Conservation (phyloP, 2,113 vertebrate species). For the Thomomys bottae region DNA sequence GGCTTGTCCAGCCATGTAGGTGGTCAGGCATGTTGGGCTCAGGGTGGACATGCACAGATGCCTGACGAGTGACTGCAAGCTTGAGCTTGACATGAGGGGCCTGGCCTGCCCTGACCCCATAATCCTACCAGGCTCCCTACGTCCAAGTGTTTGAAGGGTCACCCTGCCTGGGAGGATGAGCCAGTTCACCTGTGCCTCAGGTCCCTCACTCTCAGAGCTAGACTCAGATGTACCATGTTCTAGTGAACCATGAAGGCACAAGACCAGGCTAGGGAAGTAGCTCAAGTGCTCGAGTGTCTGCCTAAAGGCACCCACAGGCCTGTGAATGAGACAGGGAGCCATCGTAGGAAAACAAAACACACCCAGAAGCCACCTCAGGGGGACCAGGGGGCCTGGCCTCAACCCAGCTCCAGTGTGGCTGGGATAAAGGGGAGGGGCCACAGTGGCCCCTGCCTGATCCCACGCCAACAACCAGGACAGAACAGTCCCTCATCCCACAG, state of each 20-base stretch:
- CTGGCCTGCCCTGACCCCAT: too few species aligned
- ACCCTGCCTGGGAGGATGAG: neutral
- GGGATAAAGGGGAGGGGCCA: rapidly evolving
- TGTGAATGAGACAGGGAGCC: too few species aligned
- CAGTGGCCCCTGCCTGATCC: too few species aligned
- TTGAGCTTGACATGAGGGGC: rapidly evolving
- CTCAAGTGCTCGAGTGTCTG: too few species aligned
- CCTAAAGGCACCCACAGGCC: too few species aligned
- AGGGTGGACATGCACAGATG: neutral
- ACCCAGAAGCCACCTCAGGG: too few species aligned
- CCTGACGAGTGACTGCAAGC: neutral
- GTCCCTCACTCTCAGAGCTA: neutral
- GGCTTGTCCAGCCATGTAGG: neutral
- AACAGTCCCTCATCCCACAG: neutral
- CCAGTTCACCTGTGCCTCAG: neutral
- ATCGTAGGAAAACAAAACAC: too few species aligned
- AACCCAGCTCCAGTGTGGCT: neutral
- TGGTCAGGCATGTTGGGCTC: neutral
- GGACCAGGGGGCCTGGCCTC: too few species aligned
- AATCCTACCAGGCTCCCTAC: too few species aligned
- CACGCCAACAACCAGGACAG: neutral
- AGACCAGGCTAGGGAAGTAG: neutral
- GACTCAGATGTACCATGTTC: neutral
- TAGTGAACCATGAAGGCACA: rapidly evolving
- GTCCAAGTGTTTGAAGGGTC: too few species aligned